Conservation (phyloP, 2,888 invertebrate genomes). For the Tineola bisselliella region DNA sequence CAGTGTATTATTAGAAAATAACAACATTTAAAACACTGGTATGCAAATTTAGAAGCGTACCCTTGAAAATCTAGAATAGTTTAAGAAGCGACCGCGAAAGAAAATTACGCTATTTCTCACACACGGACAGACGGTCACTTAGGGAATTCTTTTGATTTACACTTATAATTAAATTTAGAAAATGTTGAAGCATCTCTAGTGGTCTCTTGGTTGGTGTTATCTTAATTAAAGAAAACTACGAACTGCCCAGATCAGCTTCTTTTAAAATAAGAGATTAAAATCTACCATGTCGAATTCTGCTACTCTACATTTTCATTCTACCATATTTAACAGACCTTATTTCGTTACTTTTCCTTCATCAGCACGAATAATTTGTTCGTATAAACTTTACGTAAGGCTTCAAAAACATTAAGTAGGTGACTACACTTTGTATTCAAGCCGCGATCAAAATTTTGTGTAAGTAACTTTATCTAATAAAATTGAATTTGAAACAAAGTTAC, state of each 20-base stretch:
- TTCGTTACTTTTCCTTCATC: not conserved
- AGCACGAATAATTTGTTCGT: not conserved
- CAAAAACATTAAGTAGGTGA: not conserved
- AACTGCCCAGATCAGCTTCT: not conserved
- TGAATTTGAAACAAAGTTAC: not conserved
- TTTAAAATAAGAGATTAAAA: not conserved
- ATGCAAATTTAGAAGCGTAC: slow-evolving; percentile 1
- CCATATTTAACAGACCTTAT: too few species aligned
- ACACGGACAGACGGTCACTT: not conserved
- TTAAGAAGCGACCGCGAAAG: not conserved
- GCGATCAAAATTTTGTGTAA: not conserved
- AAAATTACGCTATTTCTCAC: slow-evolving; percentile 3
- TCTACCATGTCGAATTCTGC: too few species aligned
- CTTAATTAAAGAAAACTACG: not conserved
- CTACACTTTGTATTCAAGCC: not conserved
- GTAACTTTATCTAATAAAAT: not conserved
- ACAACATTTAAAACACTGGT: not conserved
- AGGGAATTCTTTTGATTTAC: not conserved
- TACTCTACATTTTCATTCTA: too few species aligned
- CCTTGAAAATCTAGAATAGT: not conserved
- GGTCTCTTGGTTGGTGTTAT: not conserved
- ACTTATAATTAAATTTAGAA: not conserved
- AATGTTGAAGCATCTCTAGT: not conserved
- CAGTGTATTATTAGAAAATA: not conserved
- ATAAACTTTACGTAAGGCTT: not conserved